Evolutionary conservation across 2,888 invertebrate species (phyloP).

Genomic region (Eristalis arbustorum): DNA sequence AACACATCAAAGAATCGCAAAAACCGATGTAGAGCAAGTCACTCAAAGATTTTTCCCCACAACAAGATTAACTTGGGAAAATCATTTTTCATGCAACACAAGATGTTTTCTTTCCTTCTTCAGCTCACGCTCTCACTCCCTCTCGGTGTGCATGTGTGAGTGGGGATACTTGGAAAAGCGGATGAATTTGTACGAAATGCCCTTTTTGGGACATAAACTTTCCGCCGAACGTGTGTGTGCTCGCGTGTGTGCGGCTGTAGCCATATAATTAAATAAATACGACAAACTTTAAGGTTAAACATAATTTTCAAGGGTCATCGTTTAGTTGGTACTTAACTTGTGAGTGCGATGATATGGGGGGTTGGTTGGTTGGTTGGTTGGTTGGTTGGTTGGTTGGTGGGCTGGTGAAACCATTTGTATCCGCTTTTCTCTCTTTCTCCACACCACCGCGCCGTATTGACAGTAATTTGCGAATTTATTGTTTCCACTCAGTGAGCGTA

Average conservation of each 20-base stretch:
- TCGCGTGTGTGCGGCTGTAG: no score
- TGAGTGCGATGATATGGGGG: not conserved
- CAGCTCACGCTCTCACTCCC: not conserved
- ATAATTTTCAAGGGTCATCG: constrained; percentile 56
- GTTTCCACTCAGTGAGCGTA: constrained; percentile 13
- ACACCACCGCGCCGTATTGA: constrained; percentile 41
- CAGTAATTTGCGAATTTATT: constrained; percentile 56
- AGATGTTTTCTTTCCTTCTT: constrained; percentile 24
- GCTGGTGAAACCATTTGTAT: constrained; percentile 4
- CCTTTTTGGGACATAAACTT: constrained; percentile 21
- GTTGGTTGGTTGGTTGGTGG: not conserved
- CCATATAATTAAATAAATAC: constrained; percentile 54
- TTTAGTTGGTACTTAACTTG: constrained; percentile 41
- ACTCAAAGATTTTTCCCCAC: constrained; percentile 53
- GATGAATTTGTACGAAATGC: constrained; percentile 28
- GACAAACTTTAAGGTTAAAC: constrained; percentile 53
- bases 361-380: no score
- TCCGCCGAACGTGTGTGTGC: constrained; percentile 27
- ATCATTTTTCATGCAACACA: constrained; percentile 60
- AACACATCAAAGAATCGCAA: constrained; percentile 15
- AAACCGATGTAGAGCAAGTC: constrained; percentile 55
- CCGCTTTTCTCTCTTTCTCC: constrained; percentile 24
- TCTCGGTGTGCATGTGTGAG: not conserved
- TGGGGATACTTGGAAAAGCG: not conserved
- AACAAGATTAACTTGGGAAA: constrained; percentile 60